Conservation (phyloP, 2,113 vertebrate species). For the Athene noctua region DNA sequence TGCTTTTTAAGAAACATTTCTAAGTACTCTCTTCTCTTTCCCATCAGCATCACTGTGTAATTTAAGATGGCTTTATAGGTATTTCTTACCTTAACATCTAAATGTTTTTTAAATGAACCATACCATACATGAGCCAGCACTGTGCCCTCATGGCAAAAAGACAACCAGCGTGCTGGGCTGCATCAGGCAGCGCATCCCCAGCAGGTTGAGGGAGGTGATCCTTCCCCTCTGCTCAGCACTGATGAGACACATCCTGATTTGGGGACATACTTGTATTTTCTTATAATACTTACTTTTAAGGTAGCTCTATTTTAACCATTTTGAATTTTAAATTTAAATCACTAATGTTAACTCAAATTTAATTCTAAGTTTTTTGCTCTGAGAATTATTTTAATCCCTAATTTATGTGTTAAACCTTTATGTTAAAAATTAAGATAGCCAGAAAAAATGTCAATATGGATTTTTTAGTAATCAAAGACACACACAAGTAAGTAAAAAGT, state of each 20-base stretch:
- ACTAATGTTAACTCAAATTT: not conserved
- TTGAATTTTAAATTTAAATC: not conserved
- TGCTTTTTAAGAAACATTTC: not conserved
- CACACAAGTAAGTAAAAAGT: not conserved
- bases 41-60: not conserved
- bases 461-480: not conserved
- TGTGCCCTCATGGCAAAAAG: not conserved
- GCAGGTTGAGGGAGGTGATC: not conserved
- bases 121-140: not conserved
- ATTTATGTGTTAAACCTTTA: not conserved
- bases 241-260: accelerated
- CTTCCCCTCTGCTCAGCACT: not conserved
- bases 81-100: not conserved
- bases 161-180: not conserved
- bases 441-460: not conserved
- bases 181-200: not conserved
- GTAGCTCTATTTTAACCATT: not conserved
- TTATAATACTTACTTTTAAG: not conserved
- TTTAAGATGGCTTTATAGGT: not conserved
- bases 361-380: not conserved
- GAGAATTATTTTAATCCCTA: not conserved
- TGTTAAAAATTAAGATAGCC: not conserved
- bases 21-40: not conserved
- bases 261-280: accelerated
- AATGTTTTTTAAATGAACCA: not conserved